Base-by-base conservation (phyloP, 2,888 invertebrate species). In the Blastobasis adustella region DNA sequence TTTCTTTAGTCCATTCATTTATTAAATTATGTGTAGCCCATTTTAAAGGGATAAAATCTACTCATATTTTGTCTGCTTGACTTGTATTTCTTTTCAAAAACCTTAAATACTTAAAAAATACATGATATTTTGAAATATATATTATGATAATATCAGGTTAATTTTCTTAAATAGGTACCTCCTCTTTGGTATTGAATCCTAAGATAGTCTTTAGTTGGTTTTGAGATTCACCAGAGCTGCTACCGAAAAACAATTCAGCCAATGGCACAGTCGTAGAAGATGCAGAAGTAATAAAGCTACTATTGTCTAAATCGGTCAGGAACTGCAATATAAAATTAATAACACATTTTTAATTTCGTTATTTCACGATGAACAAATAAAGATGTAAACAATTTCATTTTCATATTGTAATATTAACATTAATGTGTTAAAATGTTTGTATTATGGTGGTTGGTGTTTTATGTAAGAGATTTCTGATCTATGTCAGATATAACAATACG, bases 221-320 rank as follows among this genome's bases (percentile, higher is more conserved):
- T 10, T 55, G 53, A 4, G 64, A 55, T 5, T 5, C 0, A 7
- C 58, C 62, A 4, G 23, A 23, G 23, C 37, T 23, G 4, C 73
- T 57, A n/a, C 47, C 58, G 0, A 65, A 39, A 2, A 56, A 49
- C 0, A 74, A 46, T 52, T 63, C 59, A 6, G 49, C 42, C 7
- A 49, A n/a, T 9, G 45, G 49, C 3, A 45, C 7, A 39, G 37
- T 39, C 5, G 39, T n/a, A 45, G 74, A 74, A 5, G 61, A 55
- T 4, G 64, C 58, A 10, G 76, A 76, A 47, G 63, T 51, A 23
- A 71, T 64, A 10, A 60, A 58, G 52, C 67, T 76, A 37, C 57
- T 52, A 4, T 60, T 51, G 0, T 60, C 49, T 4, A 59, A 51
- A 10, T 66, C 44, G 50, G 61, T 51, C 75, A 75, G 57, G 4